Evolutionary conservation across 2,888 invertebrate genomes (phyloP).

Genomic region (Leucozona laternaria): DNA sequence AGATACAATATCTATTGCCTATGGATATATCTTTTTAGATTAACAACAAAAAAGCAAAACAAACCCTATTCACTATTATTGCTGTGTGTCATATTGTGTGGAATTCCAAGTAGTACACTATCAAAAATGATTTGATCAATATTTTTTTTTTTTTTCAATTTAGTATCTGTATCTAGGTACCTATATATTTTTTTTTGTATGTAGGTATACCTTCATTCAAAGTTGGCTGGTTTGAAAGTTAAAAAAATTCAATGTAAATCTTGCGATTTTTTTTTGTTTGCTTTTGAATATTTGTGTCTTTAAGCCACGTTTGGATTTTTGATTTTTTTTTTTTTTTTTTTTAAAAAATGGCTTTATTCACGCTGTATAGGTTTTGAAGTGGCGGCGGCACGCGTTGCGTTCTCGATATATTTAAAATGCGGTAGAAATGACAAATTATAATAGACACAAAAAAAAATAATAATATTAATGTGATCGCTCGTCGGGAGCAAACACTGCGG

Average conservation of each 20-base stretch:
- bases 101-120: conserved; percentile 65
- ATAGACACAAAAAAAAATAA: not conserved
- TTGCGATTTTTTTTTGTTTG: conserved; percentile 16
- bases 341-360: conserved; percentile 10
- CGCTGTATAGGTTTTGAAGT: conserved; percentile 28
- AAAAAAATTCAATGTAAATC: conserved; percentile 32
- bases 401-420: conserved; percentile 49
- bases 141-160: not conserved
- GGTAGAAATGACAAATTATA: conserved; percentile 33
- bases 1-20: conserved; percentile 62
- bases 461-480: conserved; percentile 54
- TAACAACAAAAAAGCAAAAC: conserved; percentile 54
- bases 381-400: conserved; percentile 36
- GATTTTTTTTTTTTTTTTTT: conserved; percentile 3
- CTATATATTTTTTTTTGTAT: not conserved
- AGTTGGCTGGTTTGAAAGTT: conserved; percentile 22
- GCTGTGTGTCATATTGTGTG: conserved; percentile 37
- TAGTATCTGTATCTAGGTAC: not conserved
- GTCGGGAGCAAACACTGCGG: conserved; percentile 71
- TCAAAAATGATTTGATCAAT: conserved; percentile 62
- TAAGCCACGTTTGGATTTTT: conserved; percentile 66
- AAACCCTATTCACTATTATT: conserved; percentile 26
- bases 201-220: not conserved
- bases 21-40: conserved; percentile 40
- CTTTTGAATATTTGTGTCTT: conserved; percentile 26